These are phyloP conservation scores for Halichoeres trimaculatus DNA, from an alignment of 2,113 vertebrate species.

Conservation along the genomic window DNA sequence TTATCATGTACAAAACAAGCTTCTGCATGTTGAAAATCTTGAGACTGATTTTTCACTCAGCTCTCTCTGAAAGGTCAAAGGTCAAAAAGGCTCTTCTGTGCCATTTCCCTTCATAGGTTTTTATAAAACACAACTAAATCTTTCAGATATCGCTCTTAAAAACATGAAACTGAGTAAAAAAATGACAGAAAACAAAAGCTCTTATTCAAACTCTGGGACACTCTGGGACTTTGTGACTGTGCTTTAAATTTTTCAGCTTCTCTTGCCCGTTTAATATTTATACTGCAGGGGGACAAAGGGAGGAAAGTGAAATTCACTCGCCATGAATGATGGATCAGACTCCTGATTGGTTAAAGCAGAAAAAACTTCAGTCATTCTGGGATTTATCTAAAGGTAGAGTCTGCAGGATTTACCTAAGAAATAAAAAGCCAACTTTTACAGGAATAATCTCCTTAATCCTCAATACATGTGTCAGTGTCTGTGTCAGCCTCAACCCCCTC, in stretches of 20 bases:
- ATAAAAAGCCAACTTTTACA: no score
- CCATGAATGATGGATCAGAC: slow-evolving; percentile 32
- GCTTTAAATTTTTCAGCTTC: slow-evolving; percentile 33
- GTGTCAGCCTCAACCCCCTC: no score
- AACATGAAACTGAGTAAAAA: slow-evolving; percentile 7
- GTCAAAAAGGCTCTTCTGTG: background rate
- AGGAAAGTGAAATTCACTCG: slow-evolving; percentile 22
- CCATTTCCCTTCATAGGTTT: background rate
- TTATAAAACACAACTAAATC: slow-evolving; percentile 4
- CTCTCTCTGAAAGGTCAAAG: background rate
- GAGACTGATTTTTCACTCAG: background rate
- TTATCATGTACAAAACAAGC: no score
- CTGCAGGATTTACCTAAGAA: no score
- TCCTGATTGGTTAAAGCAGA: background rate
- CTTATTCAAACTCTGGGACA: slow-evolving; percentile 31
- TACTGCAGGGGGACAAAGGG: background rate
- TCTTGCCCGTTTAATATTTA: slow-evolving; percentile 52
- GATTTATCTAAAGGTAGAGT: no score
- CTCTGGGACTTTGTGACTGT: slow-evolving; percentile 11
- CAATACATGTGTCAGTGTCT: no score
- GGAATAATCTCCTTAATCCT: no score
- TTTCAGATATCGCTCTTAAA: slow-evolving; percentile 9
- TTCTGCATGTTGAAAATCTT: no score
- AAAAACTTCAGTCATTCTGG: no score
- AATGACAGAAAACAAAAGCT: slow-evolving; percentile 17